These are phyloP conservation scores for Scyliorhinus canicula DNA, from an alignment of 2,797 vertebrate species.

Conservation along the genomic window DNA sequence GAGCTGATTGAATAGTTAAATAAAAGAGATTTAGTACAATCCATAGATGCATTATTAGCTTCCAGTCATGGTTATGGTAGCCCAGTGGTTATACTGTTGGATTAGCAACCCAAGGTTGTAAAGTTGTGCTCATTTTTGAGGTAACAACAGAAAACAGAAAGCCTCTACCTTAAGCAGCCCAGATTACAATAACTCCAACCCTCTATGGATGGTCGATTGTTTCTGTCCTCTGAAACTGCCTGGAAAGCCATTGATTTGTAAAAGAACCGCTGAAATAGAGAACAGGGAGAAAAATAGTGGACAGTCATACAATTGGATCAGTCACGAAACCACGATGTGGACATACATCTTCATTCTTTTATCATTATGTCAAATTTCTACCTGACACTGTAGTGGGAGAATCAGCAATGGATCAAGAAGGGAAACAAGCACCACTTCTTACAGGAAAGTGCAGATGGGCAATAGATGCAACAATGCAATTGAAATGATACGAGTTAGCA, in stretches of 20 bases:
- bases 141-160: neutral
- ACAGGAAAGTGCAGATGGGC: neutral
- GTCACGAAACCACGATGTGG: neutral
- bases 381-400: neutral
- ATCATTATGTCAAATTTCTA: neutral
- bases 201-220: neutral
- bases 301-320: neutral
- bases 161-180: neutral
- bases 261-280: neutral
- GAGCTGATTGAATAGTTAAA: slow-evolving; percentile 26
- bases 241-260: neutral
- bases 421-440: neutral
- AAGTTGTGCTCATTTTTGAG: neutral
- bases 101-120: neutral
- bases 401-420: neutral
- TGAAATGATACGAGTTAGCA: neutral
- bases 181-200: neutral
- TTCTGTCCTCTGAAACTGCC: neutral
- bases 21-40: neutral
- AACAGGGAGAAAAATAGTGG: neutral
- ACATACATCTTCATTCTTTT: neutral
- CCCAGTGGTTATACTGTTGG: neutral
- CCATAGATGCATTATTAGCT: neutral
- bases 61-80: neutral
- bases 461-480: neutral